Evolutionary conservation across 2,113 vertebrate species (phyloP).

Genomic region (Larimichthys crocea): DNA sequence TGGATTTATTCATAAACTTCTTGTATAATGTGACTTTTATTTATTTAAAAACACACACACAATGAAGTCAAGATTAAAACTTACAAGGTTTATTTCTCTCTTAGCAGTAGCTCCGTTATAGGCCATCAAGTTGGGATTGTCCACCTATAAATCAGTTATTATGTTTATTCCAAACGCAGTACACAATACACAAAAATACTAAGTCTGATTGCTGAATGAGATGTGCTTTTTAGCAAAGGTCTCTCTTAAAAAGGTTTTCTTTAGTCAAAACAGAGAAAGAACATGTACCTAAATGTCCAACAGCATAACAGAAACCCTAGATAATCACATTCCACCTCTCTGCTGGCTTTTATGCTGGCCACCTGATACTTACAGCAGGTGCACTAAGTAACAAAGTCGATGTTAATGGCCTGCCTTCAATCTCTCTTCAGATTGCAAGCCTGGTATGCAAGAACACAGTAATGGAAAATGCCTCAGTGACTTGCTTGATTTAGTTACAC

Average conservation of each 20-base stretch:
- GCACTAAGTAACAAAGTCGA: conserved; percentile 60
- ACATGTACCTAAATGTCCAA: conserved; percentile 14
- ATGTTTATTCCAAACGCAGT: background rate
- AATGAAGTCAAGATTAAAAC: conserved; percentile 2
- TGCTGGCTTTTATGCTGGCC: conserved; percentile 51
- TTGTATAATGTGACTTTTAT: background rate
- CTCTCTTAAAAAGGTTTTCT: background rate
- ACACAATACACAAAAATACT: background rate
- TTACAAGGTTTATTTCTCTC: conserved; percentile 50
- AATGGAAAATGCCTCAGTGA: conserved; percentile 54
- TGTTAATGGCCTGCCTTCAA: conserved; percentile 54
- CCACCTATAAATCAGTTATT: conserved; percentile 60
- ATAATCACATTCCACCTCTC: conserved; percentile 47
- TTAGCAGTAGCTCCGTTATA: conserved; percentile 31
- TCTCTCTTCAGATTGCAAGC: conserved; percentile 38
- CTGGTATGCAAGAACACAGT: conserved; percentile 56
- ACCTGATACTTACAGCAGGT: conserved; percentile 63
- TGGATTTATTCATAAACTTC: background rate
- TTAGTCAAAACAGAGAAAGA: conserved; percentile 5
- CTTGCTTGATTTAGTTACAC: conserved; percentile 65
- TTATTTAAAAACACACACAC: background rate
- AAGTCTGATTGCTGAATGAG: background rate
- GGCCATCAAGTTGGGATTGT: conserved; percentile 30
- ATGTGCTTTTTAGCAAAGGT: background rate
- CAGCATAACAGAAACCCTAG: conserved; percentile 4